Base-by-base conservation (phyloP, 2,797 vertebrate genomes). In the Limnodromus scolopaceus region DNA sequence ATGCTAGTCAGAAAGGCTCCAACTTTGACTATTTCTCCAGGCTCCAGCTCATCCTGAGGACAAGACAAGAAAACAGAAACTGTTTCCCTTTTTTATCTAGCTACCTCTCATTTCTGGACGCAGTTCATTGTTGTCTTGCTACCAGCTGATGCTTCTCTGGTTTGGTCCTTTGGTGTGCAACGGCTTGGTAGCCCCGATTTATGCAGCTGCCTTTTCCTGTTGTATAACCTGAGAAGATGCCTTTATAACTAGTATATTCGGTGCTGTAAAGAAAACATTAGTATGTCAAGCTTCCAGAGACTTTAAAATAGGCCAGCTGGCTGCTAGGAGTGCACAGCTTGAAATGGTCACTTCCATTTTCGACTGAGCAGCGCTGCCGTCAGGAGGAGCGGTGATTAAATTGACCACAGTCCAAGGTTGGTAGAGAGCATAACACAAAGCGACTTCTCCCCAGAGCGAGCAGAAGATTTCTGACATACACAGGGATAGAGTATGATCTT, bases 321-420 rank as follows among this genome's bases (percentile, higher is more conserved):
- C 91, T 97, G 89, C 94, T 92, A 23, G 25, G 85, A 87, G 91
- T 7, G 71, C 85, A 85, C 69, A 89, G 71, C 87, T 96, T 97
- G 93, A 95, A 96, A 78, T 63, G 90, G 88, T 97, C 94, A 85
- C 84, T 96, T 93, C 89, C 83, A 78, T 94, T 95, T 95, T 92
- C 16, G 4, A 36, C 57, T 65, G 83, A 89, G 68, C 91, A 71
- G 84, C 4, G 19, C 93, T 79, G 72, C 91, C n/a, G 61, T 92
- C 88, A 68, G 88, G 89, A 96, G 88, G 48, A 94, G 76, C 46
- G 17, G 66, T 97, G 96, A 93, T 89, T 97, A 77, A 94, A 84
- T 65, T 83, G 92, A 88, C 84, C 92, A 46, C 89, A 86, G 82
- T 84, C 93, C 75, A 84, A 86, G 90, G 90, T 23, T 94, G 74